Evolutionary conservation across 2,888 invertebrate genomes (phyloP), one percentile per base, ranked within the genome.

Genomic region (Cartodere bifasciata): DNA sequence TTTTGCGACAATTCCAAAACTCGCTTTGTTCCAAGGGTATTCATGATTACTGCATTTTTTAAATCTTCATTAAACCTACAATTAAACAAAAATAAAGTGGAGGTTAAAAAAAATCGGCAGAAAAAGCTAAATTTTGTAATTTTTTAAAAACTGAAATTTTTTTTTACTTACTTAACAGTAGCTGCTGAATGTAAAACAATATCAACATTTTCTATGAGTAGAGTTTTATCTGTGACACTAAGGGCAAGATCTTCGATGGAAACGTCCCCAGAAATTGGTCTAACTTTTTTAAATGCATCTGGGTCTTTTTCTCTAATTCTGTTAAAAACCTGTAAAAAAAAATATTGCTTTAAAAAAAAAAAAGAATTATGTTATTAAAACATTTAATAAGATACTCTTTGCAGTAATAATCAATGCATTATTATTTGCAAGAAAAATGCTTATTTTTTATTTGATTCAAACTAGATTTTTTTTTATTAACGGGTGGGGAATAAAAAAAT

Each of bases 101-200:
- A 17, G 20, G 9, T 17, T 17, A 17, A 20, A 20, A 20, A 20
- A 20, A 7, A 7, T 6, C 20, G n/a, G n/a, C 11, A 10, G 23
- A 4, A 14, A 23, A 17, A 23, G 20, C 6, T 20, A 6, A n/a
- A 7, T 7, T 7, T 20, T 6, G 20, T 20, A 20, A 7, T n/a
- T 20, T 11, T n/a, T 12, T 4, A 5, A 7, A 28, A 12, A 14
- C 11, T 27, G 5, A 12, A 13, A 13, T 11, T 13, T 14, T 12
- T 16, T 17, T 14, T 3, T 13, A 37, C 47, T 47, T 47, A 60
- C 46, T 82, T 75, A 11, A 97, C 88, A 0, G 95, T 95, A 0
- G 95, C 95, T 0, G 95, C 97, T 13, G 90, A 86, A 58, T 97
- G 95, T 60, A 95, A 90, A 31, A 95, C 84, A 9, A 87, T 70